Evolutionary conservation across 2,797 vertebrate genomes (phyloP).

Genomic region (Sebastes hubbsi): DNA sequence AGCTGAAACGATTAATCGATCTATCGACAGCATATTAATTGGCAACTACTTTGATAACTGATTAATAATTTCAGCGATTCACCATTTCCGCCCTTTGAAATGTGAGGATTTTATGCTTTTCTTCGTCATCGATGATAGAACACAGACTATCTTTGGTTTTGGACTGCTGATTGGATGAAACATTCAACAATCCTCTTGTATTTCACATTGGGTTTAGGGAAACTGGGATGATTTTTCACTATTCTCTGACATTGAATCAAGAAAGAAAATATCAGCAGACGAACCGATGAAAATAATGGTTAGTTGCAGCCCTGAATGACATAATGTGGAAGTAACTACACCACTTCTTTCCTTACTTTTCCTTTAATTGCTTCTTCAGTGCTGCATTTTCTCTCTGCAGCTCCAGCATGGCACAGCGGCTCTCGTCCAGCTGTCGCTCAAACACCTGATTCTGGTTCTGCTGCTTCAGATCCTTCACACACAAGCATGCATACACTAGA

Average conservation of each 20-base stretch:
- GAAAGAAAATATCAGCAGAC: background rate
- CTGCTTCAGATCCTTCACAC: slow-evolving; percentile 81
- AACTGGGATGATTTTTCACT: background rate
- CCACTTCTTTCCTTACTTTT: slow-evolving; percentile 50
- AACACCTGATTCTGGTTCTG: slow-evolving; percentile 85
- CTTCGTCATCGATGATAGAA: background rate
- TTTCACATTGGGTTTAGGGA: background rate
- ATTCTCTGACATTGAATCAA: background rate
- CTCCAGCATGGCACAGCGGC: slow-evolving; percentile 80
- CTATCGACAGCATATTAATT: background rate
- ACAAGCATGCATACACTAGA: slow-evolving; percentile 14
- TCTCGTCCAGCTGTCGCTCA: slow-evolving; percentile 83
- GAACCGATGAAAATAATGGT: background rate
- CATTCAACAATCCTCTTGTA: background rate
- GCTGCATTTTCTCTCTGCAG: slow-evolving; percentile 87
- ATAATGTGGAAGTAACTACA: background rate
- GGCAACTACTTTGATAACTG: background rate
- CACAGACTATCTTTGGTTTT: background rate
- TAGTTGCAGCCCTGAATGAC: background rate
- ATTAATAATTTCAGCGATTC: background rate
- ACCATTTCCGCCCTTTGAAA: background rate
- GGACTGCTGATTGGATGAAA: background rate
- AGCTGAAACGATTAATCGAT: background rate
- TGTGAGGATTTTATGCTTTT: background rate
- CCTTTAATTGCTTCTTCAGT: slow-evolving; percentile 83